Evolutionary conservation across 2,113 vertebrate species (phyloP), one percentile per base, ranked within the genome.

Genomic region (Serranochromis macrocephalus): DNA sequence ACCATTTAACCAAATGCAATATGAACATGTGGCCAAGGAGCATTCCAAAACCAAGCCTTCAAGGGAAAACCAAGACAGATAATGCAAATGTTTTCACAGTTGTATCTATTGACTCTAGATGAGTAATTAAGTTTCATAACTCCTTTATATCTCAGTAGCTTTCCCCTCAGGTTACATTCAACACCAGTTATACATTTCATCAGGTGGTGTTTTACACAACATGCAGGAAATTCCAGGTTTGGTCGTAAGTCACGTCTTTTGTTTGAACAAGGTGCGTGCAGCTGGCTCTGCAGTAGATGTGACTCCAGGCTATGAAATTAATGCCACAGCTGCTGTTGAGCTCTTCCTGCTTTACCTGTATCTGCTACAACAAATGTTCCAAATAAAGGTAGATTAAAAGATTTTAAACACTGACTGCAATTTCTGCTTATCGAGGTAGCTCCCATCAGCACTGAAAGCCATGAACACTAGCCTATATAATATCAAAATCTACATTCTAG

Each of bases 1-100:
- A 6, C 84, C 63, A 13, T 66, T 83, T 66, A 85, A 85, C 75
- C 42, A 9, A 86, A 83, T 68, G 68, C 58, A 85, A 45, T 10
- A 13, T 42, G 85, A 92, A 85, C 88, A 90, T 90, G 85, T 86
- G 90, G 90, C 87, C 73, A 7, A 49, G 57, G 7, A 17, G 33
- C 14, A n/a, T 47, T 88, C 73, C 57, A 92, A 89, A 75, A 73
- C 11, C 6, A 63, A 84, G 57, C 71, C 84, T 66, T 55, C 7
- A 2, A 38, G 81, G 57, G 54, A 81, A 87, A 55, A 68, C 54
- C 45, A 42, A 16, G 31, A 58, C 6, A 31, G 83, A 29, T 81
- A 71, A 84, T 66, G 71, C 85, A 89, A 82, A 91, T 84, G 83
- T 83, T 75, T 85, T 85, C 81, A 82, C 87, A 88, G 53, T 79